Evolutionary conservation across 2,888 invertebrate genomes (phyloP), one percentile per base, ranked within the genome.

Genomic region (Aspidiotus destructor): DNA sequence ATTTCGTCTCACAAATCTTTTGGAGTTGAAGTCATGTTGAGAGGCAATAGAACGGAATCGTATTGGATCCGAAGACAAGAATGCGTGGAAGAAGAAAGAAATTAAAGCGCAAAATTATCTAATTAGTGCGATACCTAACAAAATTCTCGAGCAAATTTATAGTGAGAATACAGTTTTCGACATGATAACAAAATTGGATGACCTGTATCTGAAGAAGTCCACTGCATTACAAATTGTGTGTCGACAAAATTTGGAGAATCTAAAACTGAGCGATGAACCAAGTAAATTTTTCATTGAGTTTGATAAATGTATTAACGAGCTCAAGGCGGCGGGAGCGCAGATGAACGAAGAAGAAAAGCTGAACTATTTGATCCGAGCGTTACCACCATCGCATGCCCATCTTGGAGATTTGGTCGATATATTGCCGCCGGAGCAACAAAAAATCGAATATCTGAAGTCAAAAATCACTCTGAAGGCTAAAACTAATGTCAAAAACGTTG

Each of bases 101-200:
- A 52, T 52, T 11, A 52, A 52, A 52, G 52, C 52, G 15, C 11
- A 6, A 6, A 52, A 52, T 15, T 52, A 52, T 5, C 3, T 52
- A 3, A 15, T 52, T 15, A 52, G 52, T 15, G 15, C 52, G 15
- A 52, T 52, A 11, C 3, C 52, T 13, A 52, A 52, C 52, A 6
- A 52, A 6, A 11, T 13, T 13, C 52, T 52, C 15, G 52, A 52
- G 15, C 15, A n/a, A 6, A 5, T 52, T 15, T 52, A 52, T 5
- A n/a, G 11, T 11, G 52, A 52, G 15, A n/a, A 11, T 52, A 52
- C 52, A 52, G 52, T 7, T 2, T 58, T 3, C 5, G 58, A 6
- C 16, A 58, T 58, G 11, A 58, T 58, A 58, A 16, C 16, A 1
- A 58, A 58, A 16, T 16, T 58, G 11, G 58, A 58, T 28, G 16